Base-by-base conservation (phyloP, 2,888 invertebrate species). In the Cordilura impudica region DNA sequence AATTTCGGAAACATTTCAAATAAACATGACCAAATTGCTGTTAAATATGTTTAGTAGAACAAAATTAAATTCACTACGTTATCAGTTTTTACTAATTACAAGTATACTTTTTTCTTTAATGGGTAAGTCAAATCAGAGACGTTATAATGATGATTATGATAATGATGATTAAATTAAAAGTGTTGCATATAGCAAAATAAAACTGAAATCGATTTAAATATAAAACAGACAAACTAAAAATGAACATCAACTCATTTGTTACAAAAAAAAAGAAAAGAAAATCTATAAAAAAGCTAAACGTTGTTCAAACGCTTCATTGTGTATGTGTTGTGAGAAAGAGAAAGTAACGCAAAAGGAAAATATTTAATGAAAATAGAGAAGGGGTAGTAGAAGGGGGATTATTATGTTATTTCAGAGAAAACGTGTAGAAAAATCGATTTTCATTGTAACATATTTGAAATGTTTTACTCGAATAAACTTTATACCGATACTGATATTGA, bases 21-120 rank as follows among this genome's bases (percentile, higher is more conserved):
- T 35, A 45, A 66, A 70, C 54, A 67, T 79, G 51, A 66, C 47
- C 16, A 49, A 73, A 65, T 29, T 63, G 35, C n/a, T 63, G 45
- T n/a, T n/a, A n/a, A 45, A 69, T 8, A 54, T 58, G 39, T 43
- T 72, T 18, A 63, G 45, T 35, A 79, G 66, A 49, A 65, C 19
- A 19, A 72, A 74, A 31, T 53, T 71, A 26, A 31, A 29, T 16
- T 56, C 67, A 63, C 18, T 67, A 18, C 49, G 45, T 4, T 72
- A 75, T 63, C 31, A 67, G 45, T 45, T 72, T 72, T 53, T 75
- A 6, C 56, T 79, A 63, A 45, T 72, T 51, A 63, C 71, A 71
- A 63, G 72, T 77, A 77, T 83, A 78, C 74, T 82, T 75, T 81
- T 83, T 75, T 81, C 81, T 45, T 56, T 83, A 61, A 53, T 83